A percentile compares a stretch with the other conserved stretches of the same genome.
Conservation (phyloP, 2,113 vertebrate species). For the Pelobates fuscus region DNA sequence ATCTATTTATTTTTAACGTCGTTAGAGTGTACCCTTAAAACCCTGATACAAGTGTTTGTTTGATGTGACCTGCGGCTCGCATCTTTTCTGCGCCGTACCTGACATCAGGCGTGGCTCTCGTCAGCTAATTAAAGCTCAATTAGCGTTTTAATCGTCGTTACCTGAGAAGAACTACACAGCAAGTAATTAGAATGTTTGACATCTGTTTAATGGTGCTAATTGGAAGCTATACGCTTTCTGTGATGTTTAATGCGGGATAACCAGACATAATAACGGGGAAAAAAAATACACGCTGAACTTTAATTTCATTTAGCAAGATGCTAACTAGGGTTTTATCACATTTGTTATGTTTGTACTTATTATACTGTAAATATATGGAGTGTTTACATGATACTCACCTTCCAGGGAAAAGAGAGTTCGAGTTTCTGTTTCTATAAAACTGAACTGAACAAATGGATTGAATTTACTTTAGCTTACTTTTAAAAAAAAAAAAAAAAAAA, state of each 20-base stretch:
- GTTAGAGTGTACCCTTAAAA: too few relatives aligned
- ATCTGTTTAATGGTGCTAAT: slow-evolving; percentile 33
- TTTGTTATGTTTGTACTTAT: too few relatives aligned
- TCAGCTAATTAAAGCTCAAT: slow-evolving; percentile 23
- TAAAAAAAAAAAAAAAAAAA: too few relatives aligned
- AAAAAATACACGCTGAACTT: neutral
- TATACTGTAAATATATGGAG: too few relatives aligned
- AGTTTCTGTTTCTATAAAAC: too few relatives aligned
- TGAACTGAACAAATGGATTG: too few relatives aligned
- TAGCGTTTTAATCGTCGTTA: slow-evolving; percentile 12
- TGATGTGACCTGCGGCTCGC: neutral
- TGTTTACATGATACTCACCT: too few relatives aligned
- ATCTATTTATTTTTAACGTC: too few relatives aligned
- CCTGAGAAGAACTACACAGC: slow-evolving; percentile 12
- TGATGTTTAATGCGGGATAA: slow-evolving; percentile 2
- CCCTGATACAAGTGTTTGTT: too few relatives aligned
- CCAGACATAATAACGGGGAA: neutral
- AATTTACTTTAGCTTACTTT: too few relatives aligned
- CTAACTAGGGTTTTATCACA: neutral
- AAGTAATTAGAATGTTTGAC: slow-evolving; percentile 17
- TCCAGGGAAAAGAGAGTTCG: too few relatives aligned
- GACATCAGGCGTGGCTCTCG: slow-evolving; percentile 5
- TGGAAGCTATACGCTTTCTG: neutral
- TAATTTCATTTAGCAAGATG: neutral
- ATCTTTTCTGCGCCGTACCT: neutral